Conservation (phyloP, 2,113 vertebrate genomes). For the Chrysemys picta region DNA sequence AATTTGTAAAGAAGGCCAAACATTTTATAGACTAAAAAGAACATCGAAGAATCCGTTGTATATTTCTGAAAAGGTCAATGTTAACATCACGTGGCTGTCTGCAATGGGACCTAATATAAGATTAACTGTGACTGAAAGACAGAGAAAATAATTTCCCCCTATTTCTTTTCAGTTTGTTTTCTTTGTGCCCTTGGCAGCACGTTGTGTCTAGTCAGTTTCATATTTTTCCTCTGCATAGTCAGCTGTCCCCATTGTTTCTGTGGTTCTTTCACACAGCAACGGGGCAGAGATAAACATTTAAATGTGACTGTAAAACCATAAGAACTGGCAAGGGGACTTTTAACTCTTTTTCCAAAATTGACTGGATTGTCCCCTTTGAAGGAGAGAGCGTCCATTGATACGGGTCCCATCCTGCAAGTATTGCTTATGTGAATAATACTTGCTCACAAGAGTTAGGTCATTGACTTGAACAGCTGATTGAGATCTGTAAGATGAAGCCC, state of each 20-base stretch:
- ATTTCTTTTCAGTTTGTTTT: neutral
- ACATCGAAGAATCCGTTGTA: neutral
- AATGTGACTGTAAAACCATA: neutral
- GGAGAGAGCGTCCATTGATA: neutral
- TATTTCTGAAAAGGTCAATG: slow-evolving; percentile 6
- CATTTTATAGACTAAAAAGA: neutral
- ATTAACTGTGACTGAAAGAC: slow-evolving; percentile 35
- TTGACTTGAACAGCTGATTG: neutral
- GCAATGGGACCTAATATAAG: slow-evolving; percentile 40
- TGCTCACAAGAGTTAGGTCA: slow-evolving; percentile 4
- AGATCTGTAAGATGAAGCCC: neutral
- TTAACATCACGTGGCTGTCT: slow-evolving; percentile 33
- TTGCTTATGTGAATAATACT: slow-evolving; percentile 2
- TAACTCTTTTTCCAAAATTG: neutral
- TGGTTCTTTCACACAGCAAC: slow-evolving; percentile 1
- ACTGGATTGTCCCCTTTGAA: neutral
- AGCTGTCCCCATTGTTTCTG: neutral
- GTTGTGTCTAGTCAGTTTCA: neutral
- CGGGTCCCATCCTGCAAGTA: neutral
- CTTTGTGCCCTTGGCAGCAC: neutral
- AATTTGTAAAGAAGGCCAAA: neutral
- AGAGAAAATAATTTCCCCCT: neutral
- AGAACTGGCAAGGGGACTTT: neutral
- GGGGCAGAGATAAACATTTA: neutral
- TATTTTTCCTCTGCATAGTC: neutral